These are phyloP conservation scores for Frieseomelitta varia DNA, from an alignment of 1,140 invertebrate genomes.

Conservation along the genomic window DNA sequence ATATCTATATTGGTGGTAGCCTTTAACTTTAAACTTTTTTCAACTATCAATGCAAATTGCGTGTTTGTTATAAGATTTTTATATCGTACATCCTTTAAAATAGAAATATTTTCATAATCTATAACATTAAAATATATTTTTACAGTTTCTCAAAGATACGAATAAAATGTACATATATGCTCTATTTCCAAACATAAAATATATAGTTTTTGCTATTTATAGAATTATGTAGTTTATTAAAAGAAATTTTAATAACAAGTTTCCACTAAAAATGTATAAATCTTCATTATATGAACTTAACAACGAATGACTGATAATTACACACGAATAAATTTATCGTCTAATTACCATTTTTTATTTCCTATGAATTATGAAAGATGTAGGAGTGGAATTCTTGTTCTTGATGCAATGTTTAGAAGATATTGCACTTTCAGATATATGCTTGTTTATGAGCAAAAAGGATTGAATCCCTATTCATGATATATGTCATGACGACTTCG, in stretches of 20 bases:
- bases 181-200: not conserved
- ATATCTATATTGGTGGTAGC: not conserved
- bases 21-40: not conserved
- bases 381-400: constrained; percentile 57
- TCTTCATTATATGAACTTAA: not conserved
- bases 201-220: not conserved
- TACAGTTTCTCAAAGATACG: constrained; percentile 58
- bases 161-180: constrained; percentile 39
- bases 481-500: not conserved
- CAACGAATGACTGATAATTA: constrained; percentile 9
- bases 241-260: constrained; percentile 1
- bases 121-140: constrained; percentile 69
- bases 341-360: constrained; percentile 44
- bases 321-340: constrained; percentile 49
- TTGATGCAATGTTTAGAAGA: constrained; percentile 65
- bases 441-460: constrained; percentile 8
- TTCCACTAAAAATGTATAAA: not conserved
- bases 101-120: constrained; percentile 52
- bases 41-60: constrained; percentile 27
- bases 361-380: constrained; percentile 36
- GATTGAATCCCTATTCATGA: not conserved
- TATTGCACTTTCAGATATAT: constrained; percentile 55
- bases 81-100: constrained; percentile 34
- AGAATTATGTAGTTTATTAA: not conserved
- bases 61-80: constrained; percentile 46